Conservation (phyloP, 2,888 invertebrate genomes). For the Sphinx pinastri region DNA sequence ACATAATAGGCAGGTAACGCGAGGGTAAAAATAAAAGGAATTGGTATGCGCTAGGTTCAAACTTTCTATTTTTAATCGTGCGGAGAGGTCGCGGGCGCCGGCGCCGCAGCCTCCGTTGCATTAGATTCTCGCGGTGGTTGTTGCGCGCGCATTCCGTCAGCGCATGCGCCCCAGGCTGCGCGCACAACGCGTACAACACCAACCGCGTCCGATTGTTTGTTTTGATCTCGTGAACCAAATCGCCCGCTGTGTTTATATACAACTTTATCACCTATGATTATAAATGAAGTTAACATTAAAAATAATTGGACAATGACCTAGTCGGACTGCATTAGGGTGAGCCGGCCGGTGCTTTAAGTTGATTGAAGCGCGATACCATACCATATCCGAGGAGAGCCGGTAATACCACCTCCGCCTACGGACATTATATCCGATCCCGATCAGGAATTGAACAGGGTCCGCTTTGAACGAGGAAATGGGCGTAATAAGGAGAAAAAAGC, state of each 20-base stretch:
- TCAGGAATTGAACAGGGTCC: constrained; percentile 59
- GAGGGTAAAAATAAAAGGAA: constrained; percentile 79
- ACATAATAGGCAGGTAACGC: constrained; percentile 68
- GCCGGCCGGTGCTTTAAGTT: constrained; percentile 59
- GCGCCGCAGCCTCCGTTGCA: constrained; percentile 71
- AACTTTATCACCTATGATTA: not conserved
- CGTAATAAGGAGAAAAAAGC: constrained; percentile 79
- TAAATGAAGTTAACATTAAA: constrained; percentile 29
- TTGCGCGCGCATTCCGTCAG: constrained; percentile 76
- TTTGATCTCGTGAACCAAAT: constrained; percentile 44
- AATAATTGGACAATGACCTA: constrained; percentile 69
- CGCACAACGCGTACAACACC: constrained; percentile 58
- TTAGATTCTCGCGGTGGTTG: constrained; percentile 60
- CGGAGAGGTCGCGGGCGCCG: constrained; percentile 73
- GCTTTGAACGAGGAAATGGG: constrained; percentile 71
- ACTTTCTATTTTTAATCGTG: constrained; percentile 83
- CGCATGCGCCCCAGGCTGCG: constrained; percentile 76
- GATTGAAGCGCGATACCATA: constrained; percentile 65
- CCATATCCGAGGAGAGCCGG: constrained; percentile 56
- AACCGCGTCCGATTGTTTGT: constrained; percentile 56
- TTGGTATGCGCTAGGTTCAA: constrained; percentile 67
- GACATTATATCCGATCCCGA: constrained; percentile 47
- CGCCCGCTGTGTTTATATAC: not conserved
- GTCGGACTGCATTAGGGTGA: constrained; percentile 69
- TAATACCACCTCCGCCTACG: constrained; percentile 52